Evolutionary conservation across 2,888 invertebrate species (phyloP).

Genomic region (Phragmatobia fuliginosa): DNA sequence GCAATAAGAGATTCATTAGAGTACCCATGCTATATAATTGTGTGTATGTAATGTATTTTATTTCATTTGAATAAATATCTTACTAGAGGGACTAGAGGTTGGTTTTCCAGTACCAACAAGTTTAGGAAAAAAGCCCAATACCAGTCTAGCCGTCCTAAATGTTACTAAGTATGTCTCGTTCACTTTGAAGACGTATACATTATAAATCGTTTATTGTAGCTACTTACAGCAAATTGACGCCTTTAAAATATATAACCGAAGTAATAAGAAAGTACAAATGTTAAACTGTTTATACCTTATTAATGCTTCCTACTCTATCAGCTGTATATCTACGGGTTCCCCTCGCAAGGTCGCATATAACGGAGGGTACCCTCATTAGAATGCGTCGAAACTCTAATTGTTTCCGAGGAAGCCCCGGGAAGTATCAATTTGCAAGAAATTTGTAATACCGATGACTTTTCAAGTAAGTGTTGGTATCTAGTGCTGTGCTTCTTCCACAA

Average conservation of each 20-base stretch:
- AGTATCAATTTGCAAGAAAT: constrained; percentile 79
- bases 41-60: too few relatives aligned
- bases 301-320: background rate
- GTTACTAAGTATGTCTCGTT: too few relatives aligned
- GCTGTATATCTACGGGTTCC: background rate
- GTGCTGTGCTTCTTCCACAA: background rate
- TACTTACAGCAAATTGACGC: too few relatives aligned
- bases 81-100: too few relatives aligned
- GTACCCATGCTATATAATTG: too few relatives aligned
- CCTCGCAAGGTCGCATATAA: constrained; percentile 49
- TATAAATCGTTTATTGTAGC: too few relatives aligned
- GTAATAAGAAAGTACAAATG: background rate
- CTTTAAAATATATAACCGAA: background rate
- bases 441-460: constrained; percentile 52
- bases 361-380: constrained; percentile 62
- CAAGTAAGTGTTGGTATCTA: constrained; percentile 29
- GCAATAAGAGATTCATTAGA: too few relatives aligned
- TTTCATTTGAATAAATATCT: too few relatives aligned
- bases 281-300: background rate
- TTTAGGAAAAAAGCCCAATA: too few relatives aligned
- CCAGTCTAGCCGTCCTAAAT: too few relatives aligned
- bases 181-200: too few relatives aligned
- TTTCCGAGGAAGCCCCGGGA: constrained; percentile 60
- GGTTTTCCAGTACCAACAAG: too few relatives aligned
- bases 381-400: constrained; percentile 69